Evolutionary conservation across 2,888 invertebrate genomes (phyloP).

Genomic region (Drosophila nigricruria): DNA sequence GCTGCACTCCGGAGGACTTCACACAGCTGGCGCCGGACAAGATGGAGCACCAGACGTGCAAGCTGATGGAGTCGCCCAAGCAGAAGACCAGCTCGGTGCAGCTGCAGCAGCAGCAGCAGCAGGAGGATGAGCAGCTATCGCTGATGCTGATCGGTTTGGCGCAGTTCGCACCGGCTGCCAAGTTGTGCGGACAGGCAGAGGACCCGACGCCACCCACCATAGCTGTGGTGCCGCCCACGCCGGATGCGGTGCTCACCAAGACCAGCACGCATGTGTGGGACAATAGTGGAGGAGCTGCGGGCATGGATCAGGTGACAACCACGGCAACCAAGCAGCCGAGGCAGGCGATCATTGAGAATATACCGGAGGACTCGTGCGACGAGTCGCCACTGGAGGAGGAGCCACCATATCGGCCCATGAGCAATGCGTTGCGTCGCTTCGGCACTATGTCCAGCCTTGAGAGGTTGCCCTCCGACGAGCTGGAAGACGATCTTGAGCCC

Average conservation of each 20-base stretch:
- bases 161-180: slow-evolving; percentile 86
- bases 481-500: slow-evolving; percentile 85
- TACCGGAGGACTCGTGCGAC: slow-evolving; percentile 88
- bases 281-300: slow-evolving; percentile 61
- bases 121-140: slow-evolving; percentile 88
- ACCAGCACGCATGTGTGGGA: slow-evolving; percentile 85
- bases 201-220: slow-evolving; percentile 87
- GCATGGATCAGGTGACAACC: slow-evolving; percentile 72
- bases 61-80: slow-evolving; percentile 83
- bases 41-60: slow-evolving; percentile 84
- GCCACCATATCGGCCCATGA: slow-evolving; percentile 90
- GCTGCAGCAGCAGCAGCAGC: slow-evolving; percentile 57
- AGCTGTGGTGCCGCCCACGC: slow-evolving; percentile 91
- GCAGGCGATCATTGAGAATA: slow-evolving; percentile 83
- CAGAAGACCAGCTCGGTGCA: slow-evolving; percentile 51
- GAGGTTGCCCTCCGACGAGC: slow-evolving; percentile 88
- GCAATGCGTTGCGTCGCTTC: slow-evolving; percentile 86
- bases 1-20: slow-evolving; percentile 84
- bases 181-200: slow-evolving; percentile 84
- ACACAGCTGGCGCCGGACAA: slow-evolving; percentile 83
- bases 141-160: slow-evolving; percentile 89
- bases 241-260: slow-evolving; percentile 86
- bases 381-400: slow-evolving; percentile 91
- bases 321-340: slow-evolving; percentile 73
- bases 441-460: slow-evolving; percentile 91